Conservation (phyloP, 2,888 invertebrate species). For the Conomelus anceps region DNA sequence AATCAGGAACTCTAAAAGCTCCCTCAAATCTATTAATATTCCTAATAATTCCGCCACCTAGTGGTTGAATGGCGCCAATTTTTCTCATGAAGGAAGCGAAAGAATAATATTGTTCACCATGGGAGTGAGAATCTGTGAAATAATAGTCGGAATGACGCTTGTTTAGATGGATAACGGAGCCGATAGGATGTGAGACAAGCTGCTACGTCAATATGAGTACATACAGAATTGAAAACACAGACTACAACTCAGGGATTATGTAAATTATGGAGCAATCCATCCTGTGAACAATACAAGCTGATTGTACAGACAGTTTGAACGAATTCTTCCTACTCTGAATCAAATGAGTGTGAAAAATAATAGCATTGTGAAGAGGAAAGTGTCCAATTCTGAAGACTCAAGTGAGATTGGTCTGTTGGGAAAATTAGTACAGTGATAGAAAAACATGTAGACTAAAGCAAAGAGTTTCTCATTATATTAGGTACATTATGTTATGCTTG, state of each 20-base stretch:
- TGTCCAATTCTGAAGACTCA: background rate
- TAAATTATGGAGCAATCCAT: background rate
- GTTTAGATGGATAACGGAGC: background rate
- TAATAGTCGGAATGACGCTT: background rate
- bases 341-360: background rate
- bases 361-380: background rate
- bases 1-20: too few relatives aligned
- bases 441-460: too few relatives aligned
- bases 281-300: background rate
- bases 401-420: too few relatives aligned
- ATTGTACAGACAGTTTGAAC: background rate
- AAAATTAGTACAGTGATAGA: too few relatives aligned
- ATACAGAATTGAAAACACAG: background rate
- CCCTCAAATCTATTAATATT: background rate
- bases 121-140: background rate
- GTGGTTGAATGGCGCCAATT: background rate
- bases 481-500: too few relatives aligned
- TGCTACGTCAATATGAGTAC: background rate
- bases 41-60: too few relatives aligned
- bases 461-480: too few relatives aligned
- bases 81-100: background rate
- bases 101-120: background rate
- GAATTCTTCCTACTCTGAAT: background rate
- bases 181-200: background rate
- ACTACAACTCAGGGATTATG: background rate